A percentile compares a stretch with the other conserved stretches of the same genome.
Evolutionary conservation across 2,888 invertebrate species (phyloP).

Genomic region (Sarcophaga subvicina): DNA sequence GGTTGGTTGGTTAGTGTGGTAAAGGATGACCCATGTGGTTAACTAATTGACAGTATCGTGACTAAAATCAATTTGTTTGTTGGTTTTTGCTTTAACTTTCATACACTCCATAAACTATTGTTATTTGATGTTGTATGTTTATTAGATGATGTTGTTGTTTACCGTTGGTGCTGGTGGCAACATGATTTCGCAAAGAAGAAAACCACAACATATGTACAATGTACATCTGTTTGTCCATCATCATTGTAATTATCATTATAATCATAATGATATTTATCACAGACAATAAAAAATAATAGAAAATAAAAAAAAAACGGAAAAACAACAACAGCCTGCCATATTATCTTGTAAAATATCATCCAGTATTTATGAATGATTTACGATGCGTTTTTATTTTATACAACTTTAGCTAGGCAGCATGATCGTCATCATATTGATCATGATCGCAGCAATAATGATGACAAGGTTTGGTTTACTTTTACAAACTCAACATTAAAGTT

Average conservation of each 20-base stretch:
- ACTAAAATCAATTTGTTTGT: conserved; percentile 80
- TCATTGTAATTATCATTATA: conserved; percentile 10
- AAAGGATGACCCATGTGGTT: conserved; percentile 78
- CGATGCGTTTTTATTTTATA: conserved; percentile 76
- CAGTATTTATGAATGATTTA: conserved; percentile 78
- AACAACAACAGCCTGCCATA: conserved; percentile 37
- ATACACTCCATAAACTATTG: conserved; percentile 40
- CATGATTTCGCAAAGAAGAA: conserved; percentile 49
- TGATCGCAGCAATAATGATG: conserved; percentile 20
- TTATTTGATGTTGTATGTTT: conserved; percentile 53
- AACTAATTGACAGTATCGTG: conserved; percentile 81
- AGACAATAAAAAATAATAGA: conserved; percentile 10
- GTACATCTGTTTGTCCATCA: conserved; percentile 46
- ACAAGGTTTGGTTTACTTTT: not conserved
- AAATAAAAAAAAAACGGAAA: not conserved
- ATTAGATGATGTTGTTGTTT: conserved; percentile 39
- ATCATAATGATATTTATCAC: conserved; percentile 34
- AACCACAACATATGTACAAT: conserved; percentile 30
- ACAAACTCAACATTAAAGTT: not conserved
- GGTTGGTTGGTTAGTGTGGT: conserved; percentile 6
- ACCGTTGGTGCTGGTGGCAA: conserved; percentile 40
- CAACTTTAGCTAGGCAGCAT: conserved; percentile 15
- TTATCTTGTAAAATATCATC: conserved; percentile 60
- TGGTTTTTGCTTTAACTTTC: not conserved
- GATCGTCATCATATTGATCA: conserved; percentile 20